A percentile compares a stretch with the other conserved stretches of the same genome.
These are phyloP conservation scores for Cynodonichthys magdalenae DNA, from an alignment of 2,797 vertebrate species.

Conservation along the genomic window DNA sequence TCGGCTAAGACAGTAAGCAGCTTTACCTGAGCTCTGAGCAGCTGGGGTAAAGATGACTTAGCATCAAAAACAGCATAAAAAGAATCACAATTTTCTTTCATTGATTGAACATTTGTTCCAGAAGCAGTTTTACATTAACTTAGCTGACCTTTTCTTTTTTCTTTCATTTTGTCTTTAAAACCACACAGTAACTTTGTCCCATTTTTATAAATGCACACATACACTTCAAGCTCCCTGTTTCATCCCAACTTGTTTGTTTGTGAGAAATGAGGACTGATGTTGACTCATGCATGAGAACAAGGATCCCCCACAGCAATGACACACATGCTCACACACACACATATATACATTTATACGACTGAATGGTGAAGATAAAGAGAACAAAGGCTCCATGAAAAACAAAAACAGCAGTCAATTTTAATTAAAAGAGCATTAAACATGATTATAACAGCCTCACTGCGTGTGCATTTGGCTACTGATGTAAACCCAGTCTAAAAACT, in stretches of 20 bases:
- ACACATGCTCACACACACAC: slow-evolving; percentile 19
- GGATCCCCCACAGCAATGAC: slow-evolving; percentile 52
- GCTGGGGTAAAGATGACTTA: slow-evolving; percentile 14
- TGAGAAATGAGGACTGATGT: slow-evolving; percentile 33
- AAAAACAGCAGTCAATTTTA: neutral
- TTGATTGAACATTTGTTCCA: neutral
- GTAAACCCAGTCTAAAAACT: neutral
- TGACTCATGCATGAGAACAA: slow-evolving; percentile 65
- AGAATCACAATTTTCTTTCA: slow-evolving; percentile 21
- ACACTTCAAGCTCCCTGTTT: slow-evolving; percentile 16
- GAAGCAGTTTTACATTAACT: neutral
- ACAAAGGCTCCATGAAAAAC: slow-evolving; percentile 2
- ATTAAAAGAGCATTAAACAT: slow-evolving; percentile 25
- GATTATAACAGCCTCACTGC: slow-evolving; percentile 19
- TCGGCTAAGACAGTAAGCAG: slow-evolving; percentile 13
- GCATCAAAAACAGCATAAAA: slow-evolving; percentile 10
- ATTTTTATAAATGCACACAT: slow-evolving; percentile 7
- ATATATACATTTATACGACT: slow-evolving; percentile 30
- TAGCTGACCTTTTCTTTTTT: neutral
- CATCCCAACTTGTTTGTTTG: slow-evolving; percentile 38
- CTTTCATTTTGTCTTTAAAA: slow-evolving; percentile 6
- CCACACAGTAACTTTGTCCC: neutral
- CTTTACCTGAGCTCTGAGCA: slow-evolving; percentile 12
- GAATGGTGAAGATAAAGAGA: slow-evolving; percentile 12
- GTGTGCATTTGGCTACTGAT: neutral